A percentile compares a stretch with the other conserved stretches of the same genome.
Conservation (phyloP, 2,888 invertebrate species). For the Zelleria hepariella region DNA sequence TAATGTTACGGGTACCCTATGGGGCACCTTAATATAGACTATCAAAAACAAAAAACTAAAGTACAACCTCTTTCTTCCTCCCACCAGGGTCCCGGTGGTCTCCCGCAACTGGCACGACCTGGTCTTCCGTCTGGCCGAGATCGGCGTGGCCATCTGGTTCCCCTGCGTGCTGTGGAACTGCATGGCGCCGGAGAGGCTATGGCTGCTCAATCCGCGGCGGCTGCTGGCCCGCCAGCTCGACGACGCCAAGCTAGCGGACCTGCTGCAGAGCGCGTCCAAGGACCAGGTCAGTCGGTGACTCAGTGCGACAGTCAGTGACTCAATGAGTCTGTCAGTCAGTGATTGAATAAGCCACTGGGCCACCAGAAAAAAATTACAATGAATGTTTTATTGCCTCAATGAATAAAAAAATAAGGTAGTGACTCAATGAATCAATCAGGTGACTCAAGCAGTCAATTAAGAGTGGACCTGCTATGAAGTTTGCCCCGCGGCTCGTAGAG, state of each 20-base stretch:
- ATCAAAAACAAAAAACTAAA: background rate
- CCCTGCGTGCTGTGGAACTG: conserved; percentile 97
- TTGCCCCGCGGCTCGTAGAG: too few relatives aligned
- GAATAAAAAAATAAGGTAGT: background rate
- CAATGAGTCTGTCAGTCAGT: background rate
- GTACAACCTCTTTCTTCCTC: background rate
- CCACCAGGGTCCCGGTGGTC: conserved; percentile 83
- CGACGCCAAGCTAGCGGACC: conserved; percentile 64
- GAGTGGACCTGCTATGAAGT: too few relatives aligned
- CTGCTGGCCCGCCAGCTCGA: conserved; percentile 79
- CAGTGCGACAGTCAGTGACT: background rate
- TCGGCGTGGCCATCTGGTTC: conserved; percentile 95
- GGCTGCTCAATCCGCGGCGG: conserved; percentile 93
- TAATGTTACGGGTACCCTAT: too few relatives aligned
- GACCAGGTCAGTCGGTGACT: conserved; percentile 63
- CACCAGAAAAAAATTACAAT: too few relatives aligned
- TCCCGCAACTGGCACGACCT: conserved; percentile 95
- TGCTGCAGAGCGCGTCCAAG: conserved; percentile 32
- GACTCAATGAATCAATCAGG: background rate
- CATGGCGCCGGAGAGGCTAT: conserved; percentile 92
- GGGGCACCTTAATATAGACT: too few relatives aligned
- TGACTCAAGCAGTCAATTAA: too few relatives aligned
- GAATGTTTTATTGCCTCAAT: background rate
- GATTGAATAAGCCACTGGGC: background rate
- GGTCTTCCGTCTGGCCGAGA: conserved; percentile 91